Evolutionary conservation across 2,888 invertebrate genomes (phyloP), one percentile per base, ranked within the genome.

Genomic region (Chromoteleia sp.): DNA sequence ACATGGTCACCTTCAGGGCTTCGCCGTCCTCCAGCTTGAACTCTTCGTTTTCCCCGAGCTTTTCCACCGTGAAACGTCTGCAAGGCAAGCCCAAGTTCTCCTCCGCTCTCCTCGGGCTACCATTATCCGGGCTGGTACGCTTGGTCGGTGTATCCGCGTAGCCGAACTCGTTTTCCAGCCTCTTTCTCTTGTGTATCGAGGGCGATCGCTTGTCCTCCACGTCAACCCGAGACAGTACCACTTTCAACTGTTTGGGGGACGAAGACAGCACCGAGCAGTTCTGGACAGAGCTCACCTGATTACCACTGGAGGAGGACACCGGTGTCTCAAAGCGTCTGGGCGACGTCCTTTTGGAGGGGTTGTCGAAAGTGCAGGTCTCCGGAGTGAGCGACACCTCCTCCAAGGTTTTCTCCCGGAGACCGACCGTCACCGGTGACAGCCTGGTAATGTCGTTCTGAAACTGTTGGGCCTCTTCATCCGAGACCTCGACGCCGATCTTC

Each of bases 341-440:
- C 2, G 50, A n/a, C 14, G 12, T n/a, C 30, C 15, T 59, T 25
- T 33, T 73, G 1, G 19, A 33, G 39, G 56, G 29, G 12, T 15
- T 17, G 5, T 61, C 84, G 41, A 82, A 83, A 10, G 83, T 67
- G 10, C 86, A 83, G 7, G 85, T 84, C 50, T 87, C 86, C 2
- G 88, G 85, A 0, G 89, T 90, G 12, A 92, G 82, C 0, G 90
- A 91, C 30, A 92, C 89, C 61, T 92, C 91, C 25, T 89, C 91
- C 0, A 92, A 84, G 0, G 91, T 92, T 1, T 91, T 86, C 59
- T 92, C 91, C 0, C 88, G 87, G 8, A 87, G 87, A 33, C 91
- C 90, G 15, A 92, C 90, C 75, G 90, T 81, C 10, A 91, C 88
- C 59, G 92, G 91, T 2, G 91, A 91, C 48, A 92, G 84, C 25